Conservation (phyloP, 2,797 vertebrate genomes). For the Dicrostonyx torquatus region DNA sequence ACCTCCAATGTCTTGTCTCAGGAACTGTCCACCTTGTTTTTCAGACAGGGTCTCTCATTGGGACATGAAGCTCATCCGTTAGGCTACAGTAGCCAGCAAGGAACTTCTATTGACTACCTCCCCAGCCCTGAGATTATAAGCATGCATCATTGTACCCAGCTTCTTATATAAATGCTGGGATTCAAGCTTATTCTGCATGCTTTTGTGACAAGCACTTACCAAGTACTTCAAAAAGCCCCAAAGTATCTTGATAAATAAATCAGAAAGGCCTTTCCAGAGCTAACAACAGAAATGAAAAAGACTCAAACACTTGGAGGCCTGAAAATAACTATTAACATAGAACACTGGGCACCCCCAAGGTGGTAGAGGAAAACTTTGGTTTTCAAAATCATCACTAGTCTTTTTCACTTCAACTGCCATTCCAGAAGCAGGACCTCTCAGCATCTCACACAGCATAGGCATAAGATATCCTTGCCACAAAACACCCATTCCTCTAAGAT, state of each 20-base stretch:
- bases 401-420: not conserved
- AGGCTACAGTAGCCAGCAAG: not conserved
- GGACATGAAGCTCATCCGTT: not conserved
- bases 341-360: not conserved
- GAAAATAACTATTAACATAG: conserved; percentile 10
- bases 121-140: not conserved
- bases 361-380: not conserved
- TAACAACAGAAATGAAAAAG: conserved; percentile 27
- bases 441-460: not conserved
- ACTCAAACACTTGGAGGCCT: not conserved
- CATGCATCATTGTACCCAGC: too few relatives aligned
- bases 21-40: not conserved
- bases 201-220: not conserved
- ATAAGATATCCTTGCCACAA: not conserved
- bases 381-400: not conserved
- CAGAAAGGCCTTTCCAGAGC: conserved; percentile 21
- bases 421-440: not conserved
- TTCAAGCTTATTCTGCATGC: not conserved
- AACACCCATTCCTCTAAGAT: not conserved
- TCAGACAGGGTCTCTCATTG: not conserved
- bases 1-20: too few relatives aligned
- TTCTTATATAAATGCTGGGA: not conserved
- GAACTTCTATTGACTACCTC: not conserved
- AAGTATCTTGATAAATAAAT: conserved; percentile 24
- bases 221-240: not conserved